Evolutionary conservation across 2,113 vertebrate genomes (phyloP).

Genomic region (Platysternon megacephalum): DNA sequence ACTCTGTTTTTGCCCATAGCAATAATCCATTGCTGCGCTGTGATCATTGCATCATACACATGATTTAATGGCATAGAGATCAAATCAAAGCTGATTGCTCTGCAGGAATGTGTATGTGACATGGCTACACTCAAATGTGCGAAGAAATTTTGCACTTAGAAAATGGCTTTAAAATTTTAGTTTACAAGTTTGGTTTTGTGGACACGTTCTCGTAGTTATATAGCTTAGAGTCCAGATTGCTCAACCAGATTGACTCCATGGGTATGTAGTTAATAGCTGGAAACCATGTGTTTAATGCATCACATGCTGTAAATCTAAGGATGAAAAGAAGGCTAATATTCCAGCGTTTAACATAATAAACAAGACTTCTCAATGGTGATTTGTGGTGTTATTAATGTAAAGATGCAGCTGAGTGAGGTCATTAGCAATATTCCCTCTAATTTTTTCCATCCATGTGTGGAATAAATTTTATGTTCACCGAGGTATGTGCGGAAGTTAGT

Average conservation of each 20-base stretch:
- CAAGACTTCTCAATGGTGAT: not conserved
- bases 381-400: not conserved
- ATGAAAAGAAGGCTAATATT: not conserved
- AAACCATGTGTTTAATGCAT: not conserved
- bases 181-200: not conserved
- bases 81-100: not conserved
- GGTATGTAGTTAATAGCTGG: not conserved
- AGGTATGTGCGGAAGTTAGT: not conserved
- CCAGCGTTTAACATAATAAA: not conserved
- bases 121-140: not conserved
- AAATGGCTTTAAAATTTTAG: not conserved
- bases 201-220: not conserved
- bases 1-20: not conserved
- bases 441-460: too few relatives aligned
- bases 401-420: not conserved
- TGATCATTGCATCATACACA: not conserved
- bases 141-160: not conserved
- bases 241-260: not conserved
- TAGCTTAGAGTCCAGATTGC: not conserved
- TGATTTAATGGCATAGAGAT: not conserved
- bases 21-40: rapidly evolving
- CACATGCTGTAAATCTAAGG: not conserved
- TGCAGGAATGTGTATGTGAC: rapidly evolving
- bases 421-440: not conserved
- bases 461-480: too few relatives aligned